Percentiles rank a stretch among this genome's conserved stretches.
Conservation (phyloP, 2,113 vertebrate genomes). For the Cromileptes altivelis region DNA sequence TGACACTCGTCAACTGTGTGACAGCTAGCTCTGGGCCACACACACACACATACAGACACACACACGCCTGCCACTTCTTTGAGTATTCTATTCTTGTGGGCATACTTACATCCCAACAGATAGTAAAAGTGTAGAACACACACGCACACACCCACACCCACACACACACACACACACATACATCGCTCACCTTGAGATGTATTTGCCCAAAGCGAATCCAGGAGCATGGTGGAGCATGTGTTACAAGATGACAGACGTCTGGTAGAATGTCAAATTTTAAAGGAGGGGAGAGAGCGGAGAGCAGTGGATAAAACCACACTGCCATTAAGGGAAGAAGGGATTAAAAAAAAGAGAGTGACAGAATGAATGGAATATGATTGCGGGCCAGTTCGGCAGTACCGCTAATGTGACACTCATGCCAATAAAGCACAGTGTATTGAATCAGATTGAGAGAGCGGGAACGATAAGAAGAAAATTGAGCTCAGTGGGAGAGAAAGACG, state of each 20-base stretch:
- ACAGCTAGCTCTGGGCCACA: conserved; percentile 61
- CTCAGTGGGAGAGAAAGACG: conserved; percentile 4
- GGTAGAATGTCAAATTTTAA: conserved; percentile 70
- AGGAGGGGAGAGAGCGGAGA: conserved; percentile 25
- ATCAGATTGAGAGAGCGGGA: conserved; percentile 34
- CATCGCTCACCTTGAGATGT: conserved; percentile 72
- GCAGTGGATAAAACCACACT: conserved; percentile 40
- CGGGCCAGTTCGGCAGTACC: conserved; percentile 18
- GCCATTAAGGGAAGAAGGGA: conserved; percentile 30
- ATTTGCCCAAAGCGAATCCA: conserved; percentile 75
- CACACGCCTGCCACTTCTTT: conserved; percentile 28
- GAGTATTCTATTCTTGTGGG: conserved; percentile 59
- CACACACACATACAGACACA: conserved; percentile 13
- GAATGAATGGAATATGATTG: conserved; percentile 52
- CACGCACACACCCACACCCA: conserved; percentile 15
- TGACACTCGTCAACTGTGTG: conserved; percentile 67
- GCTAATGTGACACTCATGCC: conserved; percentile 52
- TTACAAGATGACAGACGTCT: conserved; percentile 64
- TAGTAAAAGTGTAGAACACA: conserved; percentile 39
- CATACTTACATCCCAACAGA: conserved; percentile 50
- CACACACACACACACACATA: conserved; percentile 11
- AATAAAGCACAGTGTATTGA: conserved; percentile 40
- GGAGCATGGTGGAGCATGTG: conserved; percentile 73
- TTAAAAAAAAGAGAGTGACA: conserved; percentile 26
- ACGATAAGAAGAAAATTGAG: conserved; percentile 9